Evolutionary conservation across 2,797 vertebrate species (phyloP).

Genomic region (Acipenser transmontanus): DNA sequence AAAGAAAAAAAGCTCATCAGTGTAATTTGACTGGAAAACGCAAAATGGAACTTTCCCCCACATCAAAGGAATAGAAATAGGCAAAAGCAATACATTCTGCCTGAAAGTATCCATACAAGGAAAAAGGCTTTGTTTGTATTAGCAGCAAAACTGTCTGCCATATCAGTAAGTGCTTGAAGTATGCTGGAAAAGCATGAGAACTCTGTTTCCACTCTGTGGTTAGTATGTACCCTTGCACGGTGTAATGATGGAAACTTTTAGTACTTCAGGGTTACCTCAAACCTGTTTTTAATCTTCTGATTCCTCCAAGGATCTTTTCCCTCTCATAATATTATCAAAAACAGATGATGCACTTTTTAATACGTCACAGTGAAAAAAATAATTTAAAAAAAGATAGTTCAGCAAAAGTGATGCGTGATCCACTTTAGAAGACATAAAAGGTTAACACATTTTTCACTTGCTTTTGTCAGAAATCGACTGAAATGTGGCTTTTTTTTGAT

Average conservation of each 20-base stretch:
- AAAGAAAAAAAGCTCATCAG: too few species aligned
- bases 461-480: too few species aligned
- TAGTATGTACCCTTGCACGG: conserved; percentile 18
- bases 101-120: conserved; percentile 27
- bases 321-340: too few species aligned
- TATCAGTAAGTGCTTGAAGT: conserved; percentile 12
- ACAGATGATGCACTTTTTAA: too few species aligned
- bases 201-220: conserved; percentile 31
- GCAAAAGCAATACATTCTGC: conserved; percentile 33
- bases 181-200: conserved; percentile 35
- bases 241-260: conserved; percentile 25
- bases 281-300: conserved; percentile 21
- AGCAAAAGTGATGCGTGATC: too few species aligned
- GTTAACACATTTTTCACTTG: too few species aligned
- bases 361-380: too few species aligned
- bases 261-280: conserved; percentile 19
- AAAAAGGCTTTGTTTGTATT: conserved; percentile 29
- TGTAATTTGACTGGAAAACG: background rate
- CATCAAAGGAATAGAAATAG: conserved; percentile 31
- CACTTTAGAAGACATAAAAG: too few species aligned
- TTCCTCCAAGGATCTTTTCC: conserved; percentile 7
- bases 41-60: conserved; percentile 21
- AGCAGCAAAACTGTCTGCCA: conserved; percentile 18
- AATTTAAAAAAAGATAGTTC: too few species aligned
- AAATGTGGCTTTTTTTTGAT: too few species aligned